Conservation (phyloP, 2,888 invertebrate genomes). For the Himalopsyche kuldschensis region DNA sequence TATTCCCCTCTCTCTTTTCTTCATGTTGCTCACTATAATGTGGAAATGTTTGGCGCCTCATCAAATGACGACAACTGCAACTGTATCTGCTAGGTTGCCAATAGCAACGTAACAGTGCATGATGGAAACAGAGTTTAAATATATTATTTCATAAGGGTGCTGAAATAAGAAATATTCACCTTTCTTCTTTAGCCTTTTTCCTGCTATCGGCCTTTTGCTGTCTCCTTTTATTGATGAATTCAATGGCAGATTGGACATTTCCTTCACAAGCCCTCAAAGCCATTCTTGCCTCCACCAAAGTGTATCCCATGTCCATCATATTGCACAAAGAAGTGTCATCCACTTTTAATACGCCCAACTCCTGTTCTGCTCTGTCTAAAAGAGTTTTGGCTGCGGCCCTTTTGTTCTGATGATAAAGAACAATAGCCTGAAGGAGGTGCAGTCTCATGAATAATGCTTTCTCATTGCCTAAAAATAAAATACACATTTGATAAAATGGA, state of each 20-base stretch:
- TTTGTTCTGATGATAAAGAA: conserved; percentile 76
- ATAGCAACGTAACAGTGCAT: too few species aligned
- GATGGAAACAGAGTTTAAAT: neutral
- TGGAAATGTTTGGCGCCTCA: too few species aligned
- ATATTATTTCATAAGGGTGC: neutral
- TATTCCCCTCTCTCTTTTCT: too few species aligned
- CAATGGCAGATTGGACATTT: conserved; percentile 61
- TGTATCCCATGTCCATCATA: conserved; percentile 63
- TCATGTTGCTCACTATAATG: too few species aligned
- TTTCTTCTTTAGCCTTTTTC: conserved; percentile 55
- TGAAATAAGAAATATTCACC: conserved; percentile 9
- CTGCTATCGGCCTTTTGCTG: conserved; percentile 56
- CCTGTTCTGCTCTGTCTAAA: conserved; percentile 64
- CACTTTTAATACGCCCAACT: conserved; percentile 59
- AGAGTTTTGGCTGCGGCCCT: conserved; percentile 63
- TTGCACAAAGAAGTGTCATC: conserved; percentile 40
- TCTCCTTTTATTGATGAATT: conserved; percentile 60
- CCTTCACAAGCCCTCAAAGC: conserved; percentile 66
- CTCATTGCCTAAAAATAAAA: conserved; percentile 61
- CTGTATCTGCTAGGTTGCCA: too few species aligned
- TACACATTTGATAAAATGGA: neutral
- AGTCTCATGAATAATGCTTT: conserved; percentile 75
- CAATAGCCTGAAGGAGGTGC: conserved; percentile 78
- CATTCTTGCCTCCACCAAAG: conserved; percentile 67
- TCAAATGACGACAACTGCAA: too few species aligned